phyloP scores from a whole-genome alignment of 2,888 invertebrate species.

The Cybosia mesomella region DNA sequence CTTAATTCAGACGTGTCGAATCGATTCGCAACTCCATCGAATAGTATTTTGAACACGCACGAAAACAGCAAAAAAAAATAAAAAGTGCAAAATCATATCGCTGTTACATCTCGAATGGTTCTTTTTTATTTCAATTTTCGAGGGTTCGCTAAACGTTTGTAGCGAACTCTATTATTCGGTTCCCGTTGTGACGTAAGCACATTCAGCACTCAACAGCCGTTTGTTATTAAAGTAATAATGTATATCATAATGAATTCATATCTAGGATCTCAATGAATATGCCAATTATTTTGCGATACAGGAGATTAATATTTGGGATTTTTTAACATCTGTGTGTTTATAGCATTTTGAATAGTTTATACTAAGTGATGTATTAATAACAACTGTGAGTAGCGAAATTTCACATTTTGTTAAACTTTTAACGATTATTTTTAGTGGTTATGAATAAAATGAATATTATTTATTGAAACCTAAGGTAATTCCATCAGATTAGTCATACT shows the following conservation, averaged over 20 bases:
- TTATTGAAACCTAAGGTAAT: neutral
- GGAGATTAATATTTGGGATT: constrained; percentile 47
- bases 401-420: neutral
- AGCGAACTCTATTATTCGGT: constrained; percentile 85
- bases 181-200: constrained; percentile 83
- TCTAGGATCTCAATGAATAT: constrained; percentile 82
- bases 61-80: constrained; percentile 69
- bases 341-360: neutral
- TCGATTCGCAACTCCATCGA: constrained; percentile 69
- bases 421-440: too few species aligned
- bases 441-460: neutral
- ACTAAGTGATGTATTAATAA: neutral
- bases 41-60: constrained; percentile 77
- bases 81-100: constrained; percentile 86
- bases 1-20: constrained; percentile 62
- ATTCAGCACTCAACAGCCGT: constrained; percentile 78
- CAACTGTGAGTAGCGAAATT: neutral
- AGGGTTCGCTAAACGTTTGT: constrained; percentile 85
- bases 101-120: constrained; percentile 85
- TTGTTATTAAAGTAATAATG: constrained; percentile 85
- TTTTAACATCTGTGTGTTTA: constrained; percentile 29
- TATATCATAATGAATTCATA: constrained; percentile 85
- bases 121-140: constrained; percentile 84
- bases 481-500: constrained; percentile 26
- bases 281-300: constrained; percentile 68